Evolutionary conservation across 2,113 vertebrate species (phyloP).

Genomic region (Perca schrenkii): DNA sequence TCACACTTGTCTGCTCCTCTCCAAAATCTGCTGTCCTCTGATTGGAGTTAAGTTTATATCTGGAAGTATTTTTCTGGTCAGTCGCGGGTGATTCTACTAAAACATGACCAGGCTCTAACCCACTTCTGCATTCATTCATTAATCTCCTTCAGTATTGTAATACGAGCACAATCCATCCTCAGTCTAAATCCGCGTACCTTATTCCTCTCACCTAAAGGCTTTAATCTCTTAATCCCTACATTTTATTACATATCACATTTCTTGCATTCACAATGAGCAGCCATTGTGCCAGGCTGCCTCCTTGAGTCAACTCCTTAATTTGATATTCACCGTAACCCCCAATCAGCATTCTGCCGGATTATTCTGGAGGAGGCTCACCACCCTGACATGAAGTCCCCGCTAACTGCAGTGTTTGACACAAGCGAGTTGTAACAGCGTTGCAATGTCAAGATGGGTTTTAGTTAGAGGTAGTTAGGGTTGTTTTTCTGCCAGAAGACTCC

Average conservation of each 20-base stretch:
- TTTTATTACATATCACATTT: slow-evolving; percentile 69
- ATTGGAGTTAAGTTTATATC: slow-evolving; percentile 1
- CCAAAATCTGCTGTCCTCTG: slow-evolving; percentile 28
- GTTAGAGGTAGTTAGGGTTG: background rate
- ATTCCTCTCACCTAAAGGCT: slow-evolving; percentile 63
- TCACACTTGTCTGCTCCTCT: slow-evolving; percentile 41
- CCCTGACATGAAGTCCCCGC: slow-evolving; percentile 4
- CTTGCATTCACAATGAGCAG: slow-evolving; percentile 48
- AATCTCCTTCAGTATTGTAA: slow-evolving; percentile 64
- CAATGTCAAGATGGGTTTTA: slow-evolving; percentile 5
- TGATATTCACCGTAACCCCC: slow-evolving; percentile 24
- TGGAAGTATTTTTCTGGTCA: background rate
- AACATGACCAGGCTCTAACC: background rate
- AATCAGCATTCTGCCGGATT: slow-evolving; percentile 30
- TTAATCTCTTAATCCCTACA: slow-evolving; percentile 72
- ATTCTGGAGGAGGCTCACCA: slow-evolving; percentile 13
- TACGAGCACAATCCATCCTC: slow-evolving; percentile 52
- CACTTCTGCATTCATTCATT: slow-evolving; percentile 32
- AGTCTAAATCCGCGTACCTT: slow-evolving; percentile 57
- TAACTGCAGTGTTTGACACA: background rate
- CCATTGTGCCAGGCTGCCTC: slow-evolving; percentile 20
- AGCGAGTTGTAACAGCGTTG: background rate
- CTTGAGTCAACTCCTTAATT: slow-evolving; percentile 41
- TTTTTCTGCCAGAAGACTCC: background rate
- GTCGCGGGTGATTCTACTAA: background rate